Conservation (phyloP, 2,888 invertebrate species). For the Leptopilina drosophilae region DNA sequence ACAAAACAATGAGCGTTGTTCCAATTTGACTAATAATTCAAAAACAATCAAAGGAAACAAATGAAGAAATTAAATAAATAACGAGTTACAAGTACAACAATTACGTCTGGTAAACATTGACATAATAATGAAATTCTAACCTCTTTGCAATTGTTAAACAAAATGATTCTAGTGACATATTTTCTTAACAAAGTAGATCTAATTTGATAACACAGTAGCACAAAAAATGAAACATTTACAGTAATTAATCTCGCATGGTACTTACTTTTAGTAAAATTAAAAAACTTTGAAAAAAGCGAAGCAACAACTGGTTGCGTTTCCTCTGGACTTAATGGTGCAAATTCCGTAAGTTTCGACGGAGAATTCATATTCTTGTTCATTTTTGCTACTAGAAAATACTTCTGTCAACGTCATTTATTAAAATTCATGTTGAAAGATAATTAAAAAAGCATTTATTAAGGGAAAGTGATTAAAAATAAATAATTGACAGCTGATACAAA, state of each 20-base stretch:
- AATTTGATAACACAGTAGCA: neutral
- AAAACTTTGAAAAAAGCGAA: conserved; percentile 86
- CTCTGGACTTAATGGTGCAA: conserved; percentile 87
- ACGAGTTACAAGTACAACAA: neutral
- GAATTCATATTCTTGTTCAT: conserved; percentile 82
- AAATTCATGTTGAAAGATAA: neutral
- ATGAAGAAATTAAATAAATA: neutral
- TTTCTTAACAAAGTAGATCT: neutral
- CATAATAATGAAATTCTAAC: neutral
- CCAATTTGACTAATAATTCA: no score
- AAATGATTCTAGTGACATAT: no score
- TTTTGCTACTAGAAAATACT: conserved; percentile 48
- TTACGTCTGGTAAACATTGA: conserved; percentile 8
- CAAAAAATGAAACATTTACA: neutral
- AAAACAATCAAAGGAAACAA: neutral
- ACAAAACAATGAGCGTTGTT: no score
- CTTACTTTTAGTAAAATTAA: conserved; percentile 83
- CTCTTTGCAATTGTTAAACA: neutral
- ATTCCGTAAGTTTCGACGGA: conserved; percentile 85
- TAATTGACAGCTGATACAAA: conserved; percentile 9
- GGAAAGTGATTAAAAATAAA: neutral
- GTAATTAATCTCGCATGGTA: conserved; percentile 53
- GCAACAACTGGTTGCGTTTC: conserved; percentile 85
- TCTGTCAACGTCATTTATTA: neutral
- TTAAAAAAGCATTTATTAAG: neutral